Conservation (phyloP, 2,888 invertebrate species). For the Nemurella pictetii region DNA sequence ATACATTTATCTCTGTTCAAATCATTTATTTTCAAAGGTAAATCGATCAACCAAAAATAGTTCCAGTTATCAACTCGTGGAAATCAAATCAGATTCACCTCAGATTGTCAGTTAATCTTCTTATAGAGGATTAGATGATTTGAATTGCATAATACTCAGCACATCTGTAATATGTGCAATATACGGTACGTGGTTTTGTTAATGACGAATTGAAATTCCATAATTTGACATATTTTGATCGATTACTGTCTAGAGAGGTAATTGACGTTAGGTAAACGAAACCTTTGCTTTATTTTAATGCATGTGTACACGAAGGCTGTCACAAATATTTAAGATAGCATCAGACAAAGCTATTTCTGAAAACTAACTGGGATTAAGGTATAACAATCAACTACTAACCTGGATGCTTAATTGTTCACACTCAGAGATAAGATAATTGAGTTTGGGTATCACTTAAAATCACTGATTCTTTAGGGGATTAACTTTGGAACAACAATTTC, state of each 20-base stretch:
- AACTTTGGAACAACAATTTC: neutral
- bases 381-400: slow-evolving; percentile 24
- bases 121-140: neutral
- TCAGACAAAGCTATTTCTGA: neutral
- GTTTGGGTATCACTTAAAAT: neutral
- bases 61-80: too few relatives aligned
- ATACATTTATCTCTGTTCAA: too few relatives aligned
- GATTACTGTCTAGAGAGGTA: neutral
- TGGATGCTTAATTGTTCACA: slow-evolving; percentile 14
- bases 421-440: slow-evolving; percentile 25
- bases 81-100: neutral
- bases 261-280: neutral
- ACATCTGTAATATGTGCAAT: neutral
- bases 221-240: neutral
- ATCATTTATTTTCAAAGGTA: too few relatives aligned
- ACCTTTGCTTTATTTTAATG: neutral
- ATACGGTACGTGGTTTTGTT: neutral
- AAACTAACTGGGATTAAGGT: slow-evolving; percentile 1
- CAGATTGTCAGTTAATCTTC: neutral
- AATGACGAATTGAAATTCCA: neutral
- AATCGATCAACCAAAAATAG: too few relatives aligned
- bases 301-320: neutral
- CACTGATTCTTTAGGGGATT: slow-evolving; percentile 2
- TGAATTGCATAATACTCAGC: neutral
- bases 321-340: slow-evolving; percentile 1